A percentile compares a stretch with the other conserved stretches of the same genome.
These are phyloP conservation scores for Etheostoma cragini DNA, from an alignment of 2,113 vertebrate genomes.

Conservation along the genomic window DNA sequence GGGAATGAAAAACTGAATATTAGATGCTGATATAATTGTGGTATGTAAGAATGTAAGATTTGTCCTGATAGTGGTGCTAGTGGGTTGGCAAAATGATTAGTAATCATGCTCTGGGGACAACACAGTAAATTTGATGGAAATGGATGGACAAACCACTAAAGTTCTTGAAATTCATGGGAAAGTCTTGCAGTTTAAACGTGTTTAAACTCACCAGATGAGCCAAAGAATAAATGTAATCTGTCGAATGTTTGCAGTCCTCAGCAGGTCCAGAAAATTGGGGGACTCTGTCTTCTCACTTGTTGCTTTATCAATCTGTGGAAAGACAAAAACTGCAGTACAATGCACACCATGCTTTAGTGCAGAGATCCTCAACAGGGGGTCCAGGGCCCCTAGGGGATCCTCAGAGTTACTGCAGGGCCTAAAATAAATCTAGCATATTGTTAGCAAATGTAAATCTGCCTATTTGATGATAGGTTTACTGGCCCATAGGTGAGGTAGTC, in stretches of 20 bases:
- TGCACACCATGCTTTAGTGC: background rate
- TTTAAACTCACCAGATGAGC: conserved; percentile 62
- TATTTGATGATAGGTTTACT: no score
- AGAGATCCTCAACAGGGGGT: no score
- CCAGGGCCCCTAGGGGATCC: no score
- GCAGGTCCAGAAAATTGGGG: conserved; percentile 43
- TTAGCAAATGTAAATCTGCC: no score
- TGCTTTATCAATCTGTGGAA: conserved; percentile 48
- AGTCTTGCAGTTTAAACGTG: background rate
- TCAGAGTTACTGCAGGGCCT: no score
- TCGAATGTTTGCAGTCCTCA: conserved; percentile 55
- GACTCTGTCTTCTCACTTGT: conserved; percentile 1
- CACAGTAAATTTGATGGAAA: background rate
- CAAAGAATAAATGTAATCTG: conserved; percentile 50
- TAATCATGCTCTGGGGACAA: no score
- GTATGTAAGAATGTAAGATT: no score
- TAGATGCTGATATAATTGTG: no score
- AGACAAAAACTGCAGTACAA: background rate
- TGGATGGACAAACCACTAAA: background rate
- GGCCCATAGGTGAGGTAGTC: no score
- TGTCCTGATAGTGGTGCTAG: background rate
- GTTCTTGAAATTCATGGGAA: background rate
- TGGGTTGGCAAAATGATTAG: no score
- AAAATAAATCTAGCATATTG: no score
- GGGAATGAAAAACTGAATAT: no score